Conservation (phyloP, 2,888 invertebrate species). For the Perdita meconis region DNA sequence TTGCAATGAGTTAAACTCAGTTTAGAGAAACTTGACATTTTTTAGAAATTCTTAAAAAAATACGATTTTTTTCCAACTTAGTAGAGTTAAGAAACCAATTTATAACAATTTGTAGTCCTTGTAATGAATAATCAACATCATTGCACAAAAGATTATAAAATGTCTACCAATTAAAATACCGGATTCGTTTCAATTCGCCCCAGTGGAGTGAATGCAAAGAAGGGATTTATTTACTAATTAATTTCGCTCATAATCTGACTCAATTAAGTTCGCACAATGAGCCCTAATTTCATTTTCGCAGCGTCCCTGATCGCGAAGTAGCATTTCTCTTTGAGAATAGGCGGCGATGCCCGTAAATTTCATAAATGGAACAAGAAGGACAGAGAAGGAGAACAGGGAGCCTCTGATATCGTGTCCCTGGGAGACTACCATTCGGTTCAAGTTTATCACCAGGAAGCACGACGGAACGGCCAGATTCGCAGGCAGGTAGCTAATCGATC, state of each 20-base stretch:
- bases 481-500: constrained; percentile 72
- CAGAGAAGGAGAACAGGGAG: constrained; percentile 8
- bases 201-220: not conserved
- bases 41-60: too few relatives aligned
- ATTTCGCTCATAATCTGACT: not conserved
- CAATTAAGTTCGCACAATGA: not conserved
- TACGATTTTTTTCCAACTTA: too few relatives aligned
- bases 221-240: not conserved
- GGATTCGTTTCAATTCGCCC: too few relatives aligned
- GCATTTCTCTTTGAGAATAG: constrained; percentile 14
- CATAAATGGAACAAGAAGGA: constrained; percentile 20
- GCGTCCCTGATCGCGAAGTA: not conserved
- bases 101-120: too few relatives aligned
- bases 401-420: constrained; percentile 26
- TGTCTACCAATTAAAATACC: too few relatives aligned
- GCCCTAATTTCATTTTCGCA: constrained; percentile 8
- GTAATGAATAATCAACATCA: too few relatives aligned
- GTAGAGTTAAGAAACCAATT: too few relatives aligned
- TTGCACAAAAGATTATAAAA: too few relatives aligned
- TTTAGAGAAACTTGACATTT: too few relatives aligned
- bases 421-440: constrained; percentile 31
- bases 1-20: too few relatives aligned
- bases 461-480: constrained; percentile 46
- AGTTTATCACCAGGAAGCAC: constrained; percentile 50
- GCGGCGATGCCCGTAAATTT: constrained; percentile 17